These are phyloP conservation scores for Eira barbara DNA, from an alignment of 2,113 vertebrate genomes.

Conservation along the genomic window DNA sequence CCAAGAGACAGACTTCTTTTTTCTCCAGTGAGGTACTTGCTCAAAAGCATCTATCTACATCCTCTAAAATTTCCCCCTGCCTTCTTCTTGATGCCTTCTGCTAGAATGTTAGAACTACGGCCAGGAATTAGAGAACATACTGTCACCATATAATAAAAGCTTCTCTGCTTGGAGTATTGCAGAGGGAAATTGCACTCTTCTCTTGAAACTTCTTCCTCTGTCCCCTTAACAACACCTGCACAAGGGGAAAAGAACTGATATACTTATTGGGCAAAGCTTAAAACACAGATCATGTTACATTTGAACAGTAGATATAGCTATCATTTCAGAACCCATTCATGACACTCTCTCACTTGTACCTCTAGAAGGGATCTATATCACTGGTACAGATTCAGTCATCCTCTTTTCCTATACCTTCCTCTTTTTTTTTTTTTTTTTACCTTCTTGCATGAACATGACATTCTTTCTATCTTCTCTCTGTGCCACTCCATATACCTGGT, in stretches of 20 bases:
- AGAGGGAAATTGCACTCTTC: not conserved
- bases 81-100: not conserved
- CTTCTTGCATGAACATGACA: not conserved
- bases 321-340: not conserved
- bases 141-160: not conserved
- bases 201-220: not conserved
- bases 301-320: not conserved
- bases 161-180: not conserved
- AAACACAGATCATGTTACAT: not conserved
- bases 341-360: not conserved
- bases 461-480: not conserved
- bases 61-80: not conserved
- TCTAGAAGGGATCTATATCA: not conserved
- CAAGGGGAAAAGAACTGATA: not conserved
- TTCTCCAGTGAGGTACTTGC: not conserved
- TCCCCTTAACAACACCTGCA: not conserved
- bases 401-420: not conserved
- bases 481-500: not conserved
- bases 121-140: conserved; percentile 15
- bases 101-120: not conserved
- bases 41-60: not conserved
- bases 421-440: not conserved
- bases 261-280: not conserved
- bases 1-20: not conserved
- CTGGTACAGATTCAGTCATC: not conserved